Base-by-base conservation (phyloP, 2,797 vertebrate genomes). In the Huso huso region DNA sequence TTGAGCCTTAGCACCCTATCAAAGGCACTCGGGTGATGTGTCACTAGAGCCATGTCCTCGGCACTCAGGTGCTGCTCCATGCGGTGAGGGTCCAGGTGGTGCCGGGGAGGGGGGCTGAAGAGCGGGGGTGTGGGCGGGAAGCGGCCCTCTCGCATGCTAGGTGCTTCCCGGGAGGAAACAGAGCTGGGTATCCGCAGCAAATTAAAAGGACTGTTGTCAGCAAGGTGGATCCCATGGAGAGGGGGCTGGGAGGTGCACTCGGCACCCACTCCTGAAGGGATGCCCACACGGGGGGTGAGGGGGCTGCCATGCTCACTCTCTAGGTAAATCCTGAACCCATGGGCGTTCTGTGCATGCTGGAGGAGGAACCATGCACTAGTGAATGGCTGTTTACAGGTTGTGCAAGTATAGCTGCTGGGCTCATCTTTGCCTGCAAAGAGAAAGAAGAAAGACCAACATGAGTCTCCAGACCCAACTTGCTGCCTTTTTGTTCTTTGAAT, bases 141-240 rank as follows among this genome's bases (percentile, higher is more conserved):
- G 74, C 97, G 94, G 81, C 93, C 94, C 85, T 97, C 95, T 61
- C 93, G 91, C 90, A 78, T 92, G 88, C 73, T 89, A 66, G 67
- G 89, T 15, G 92, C 87, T 71, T 97, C 91, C 81, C 96, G 94
- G 72, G 92, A 95, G 70, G 95, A 95, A 84, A 93, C 94, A 52
- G 95, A 95, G 87, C 95, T 91, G 11, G 97, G 93, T 84, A 98
- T 95, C 82, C 97, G 94, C 76, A 99, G 92, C 78, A 99, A 90
- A 89, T 95, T 98, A 92, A 99, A 99, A 82, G 97, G 97, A 90
- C 94, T 99, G 86, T 92, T 95, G 81, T 99, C 95, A 70, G 96
- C 94, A 89, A 99, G 92, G 86, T 99, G 97, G 88, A 99, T 95
- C 83, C 95, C 95, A 68, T 97, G 96, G 77, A 99, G 93, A 71